A percentile compares a stretch with the other conserved stretches of the same genome.
phyloP scores from a whole-genome alignment of 1,140 invertebrate genomes.

The Ceratina japonica region DNA sequence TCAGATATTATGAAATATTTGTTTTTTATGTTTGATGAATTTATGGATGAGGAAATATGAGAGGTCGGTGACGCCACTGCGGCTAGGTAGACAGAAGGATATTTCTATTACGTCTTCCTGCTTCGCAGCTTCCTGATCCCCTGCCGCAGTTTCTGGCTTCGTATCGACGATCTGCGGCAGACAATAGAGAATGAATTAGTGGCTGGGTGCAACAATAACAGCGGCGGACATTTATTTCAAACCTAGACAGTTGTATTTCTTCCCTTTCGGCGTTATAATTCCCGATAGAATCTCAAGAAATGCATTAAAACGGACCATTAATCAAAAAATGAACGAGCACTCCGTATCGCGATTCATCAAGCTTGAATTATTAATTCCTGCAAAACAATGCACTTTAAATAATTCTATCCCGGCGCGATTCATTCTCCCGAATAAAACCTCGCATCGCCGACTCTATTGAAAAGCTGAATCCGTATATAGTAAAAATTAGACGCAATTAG shows the following conservation, averaged over 20 bases:
- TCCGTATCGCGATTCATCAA: too few species aligned
- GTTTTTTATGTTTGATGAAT: neutral
- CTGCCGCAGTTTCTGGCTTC: neutral
- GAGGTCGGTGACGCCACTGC: constrained; percentile 7
- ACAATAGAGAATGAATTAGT: constrained; percentile 47
- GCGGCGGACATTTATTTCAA: constrained; percentile 7
- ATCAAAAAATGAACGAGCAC: neutral
- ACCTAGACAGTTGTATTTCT: neutral
- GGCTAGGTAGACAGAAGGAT: constrained; percentile 7
- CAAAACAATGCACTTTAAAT: too few species aligned
- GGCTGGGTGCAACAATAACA: constrained; percentile 20
- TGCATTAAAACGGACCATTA: neutral
- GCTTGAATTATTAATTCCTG: too few species aligned
- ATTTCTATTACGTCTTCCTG: constrained; percentile 43
- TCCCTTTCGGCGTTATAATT: neutral
- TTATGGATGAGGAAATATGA: neutral
- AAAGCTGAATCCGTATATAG: too few species aligned
- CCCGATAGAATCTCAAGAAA: neutral
- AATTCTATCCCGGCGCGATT: too few species aligned
- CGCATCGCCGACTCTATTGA: too few species aligned
- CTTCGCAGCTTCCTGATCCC: constrained; percentile 2
- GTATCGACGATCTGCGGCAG: constrained; percentile 32
- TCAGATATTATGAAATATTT: neutral
- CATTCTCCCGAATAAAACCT: too few species aligned
- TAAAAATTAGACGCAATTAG: too few species aligned